Evolutionary conservation across 2,797 vertebrate genomes (phyloP), one percentile per base, ranked within the genome.

Genomic region (Sarcophilus harrisii): DNA sequence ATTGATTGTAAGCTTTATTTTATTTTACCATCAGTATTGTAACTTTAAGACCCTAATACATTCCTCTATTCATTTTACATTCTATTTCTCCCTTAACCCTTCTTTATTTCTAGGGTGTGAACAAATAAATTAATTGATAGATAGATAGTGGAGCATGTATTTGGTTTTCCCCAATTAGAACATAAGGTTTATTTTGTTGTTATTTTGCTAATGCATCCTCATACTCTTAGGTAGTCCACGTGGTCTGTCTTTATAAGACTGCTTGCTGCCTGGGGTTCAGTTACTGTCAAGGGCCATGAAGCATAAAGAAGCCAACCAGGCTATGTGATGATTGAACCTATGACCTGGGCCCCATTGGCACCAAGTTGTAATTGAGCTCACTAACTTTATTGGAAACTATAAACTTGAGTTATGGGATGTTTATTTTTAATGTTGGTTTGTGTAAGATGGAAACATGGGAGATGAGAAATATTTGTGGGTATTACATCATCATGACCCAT

Each of bases 401-500:
- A 94, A 96, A 93, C 30, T 59, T 49, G 28, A 92, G 30, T n/a
- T 38, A 14, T 32, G n/a, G 49, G 2, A 52, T 62, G 93, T 81
- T 92, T 54, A 11, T 94, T 94, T 32, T 2, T 60, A 18, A 3
- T 91, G 4, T 38, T 93, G 90, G 14, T 45, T 66, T 58, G 45
- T 30, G 60, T 89, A 38, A 92, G 91, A 28, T 55, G 18, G 91
- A 94, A 94, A 96, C 21, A 32, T 30, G 73, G 73, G 62, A 73
- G 32, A 30, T 52, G 62, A 62, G 73, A 81, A 38, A 28, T 45
- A 58, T 57, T 11, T 90, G 93, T 6, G 45, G 32, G 24, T 66
- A 52, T 93, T 93, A 93, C 38, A 92, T 97, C 92, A 30, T 94
- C 38, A 21, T 21, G 89, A 45, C 91, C 45, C 87, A 55, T 93